Percentiles rank a stretch among this genome's conserved stretches.
Evolutionary conservation across 64 coral and sea anemone species (phyloP).

Genomic region (Porites australiensis): DNA sequence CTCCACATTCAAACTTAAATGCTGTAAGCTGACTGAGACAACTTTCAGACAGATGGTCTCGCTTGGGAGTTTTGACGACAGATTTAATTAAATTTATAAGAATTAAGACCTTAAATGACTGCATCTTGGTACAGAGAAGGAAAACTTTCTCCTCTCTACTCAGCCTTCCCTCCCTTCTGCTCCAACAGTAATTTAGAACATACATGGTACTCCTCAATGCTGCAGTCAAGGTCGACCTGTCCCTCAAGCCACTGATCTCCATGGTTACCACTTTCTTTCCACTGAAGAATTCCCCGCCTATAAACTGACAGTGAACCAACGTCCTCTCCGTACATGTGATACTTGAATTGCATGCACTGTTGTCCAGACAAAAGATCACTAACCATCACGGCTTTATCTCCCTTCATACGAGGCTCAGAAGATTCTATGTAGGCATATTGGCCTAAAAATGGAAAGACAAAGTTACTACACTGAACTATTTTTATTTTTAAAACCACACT

Average conservation of each 20-base stretch:
- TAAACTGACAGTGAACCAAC: conserved; percentile 58
- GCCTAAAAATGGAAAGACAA: conserved; percentile 27
- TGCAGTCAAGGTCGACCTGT: conserved; percentile 55
- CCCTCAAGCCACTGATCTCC: conserved; percentile 55
- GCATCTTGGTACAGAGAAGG: no score
- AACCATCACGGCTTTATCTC: conserved; percentile 54
- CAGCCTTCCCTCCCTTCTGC: no score
- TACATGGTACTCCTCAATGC: conserved; percentile 41
- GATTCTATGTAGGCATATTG: conserved; percentile 67
- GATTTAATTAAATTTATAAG: no score
- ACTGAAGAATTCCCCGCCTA: conserved; percentile 57
- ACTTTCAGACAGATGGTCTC: no score
- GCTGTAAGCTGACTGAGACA: no score
- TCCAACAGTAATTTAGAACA: not conserved
- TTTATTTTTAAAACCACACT: no score
- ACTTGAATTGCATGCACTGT: conserved; percentile 72
- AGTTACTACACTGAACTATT: no score
- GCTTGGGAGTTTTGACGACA: no score
- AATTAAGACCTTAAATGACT: no score
- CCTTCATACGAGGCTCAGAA: conserved; percentile 48
- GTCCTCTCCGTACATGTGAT: conserved; percentile 65
- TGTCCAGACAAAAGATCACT: conserved; percentile 43
- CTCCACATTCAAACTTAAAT: no score
- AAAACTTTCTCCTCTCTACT: no score
- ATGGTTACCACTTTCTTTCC: conserved; percentile 72